Evolutionary conservation across 2,113 vertebrate genomes (phyloP), one percentile per base, ranked within the genome.

Genomic region (Zosterops borbonicus): DNA sequence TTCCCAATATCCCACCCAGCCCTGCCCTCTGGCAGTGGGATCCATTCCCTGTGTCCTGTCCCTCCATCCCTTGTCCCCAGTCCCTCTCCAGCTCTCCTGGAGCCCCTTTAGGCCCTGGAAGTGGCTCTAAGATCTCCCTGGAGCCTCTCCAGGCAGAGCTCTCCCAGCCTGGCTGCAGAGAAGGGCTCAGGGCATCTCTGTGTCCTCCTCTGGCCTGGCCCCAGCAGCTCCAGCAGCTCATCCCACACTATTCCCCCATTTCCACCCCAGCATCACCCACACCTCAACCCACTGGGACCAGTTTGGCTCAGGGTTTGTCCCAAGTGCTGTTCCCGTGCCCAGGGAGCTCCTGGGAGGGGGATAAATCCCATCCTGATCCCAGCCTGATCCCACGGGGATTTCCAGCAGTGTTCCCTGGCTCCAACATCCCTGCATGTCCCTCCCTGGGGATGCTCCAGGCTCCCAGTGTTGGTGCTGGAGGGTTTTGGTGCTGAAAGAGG

Each of bases 341-440:
- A 31, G 12, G 0, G 18, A 64, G 31, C 53, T 55, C 39, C 56
- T 74, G 76, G 81, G 5, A 21, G 73, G 5, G 27, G 73, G 23
- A 6, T 8, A 17, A 47, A 37, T 6, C 20, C 64, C 37, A 12
- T 5, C 17, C 37, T 6, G 22, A 27, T 21, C 39, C 62, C 39
- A n/a, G 2, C 20, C 49, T 3, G 25, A 7, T 7, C 68, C 44
- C 9, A 3, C 0, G 0, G 9, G 7, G 35, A 13, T 83, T 16
- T 41, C 0, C 20, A 59, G 77, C 89, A 19, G 47, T 0, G 7
- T 1, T 23, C 52, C 68, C 52, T 3, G 8, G 8, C 46, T 58
- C 63, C 37, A 0, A 0, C 19, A 14, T 37, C 69, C 17, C 75
- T 39, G 18, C 14, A 2, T 1, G 0, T 20, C 73, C 76, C 33